A percentile compares a stretch with the other conserved stretches of the same genome.
These are phyloP conservation scores for Lemur catta DNA, from an alignment of 2,797 vertebrate genomes.

Conservation along the genomic window DNA sequence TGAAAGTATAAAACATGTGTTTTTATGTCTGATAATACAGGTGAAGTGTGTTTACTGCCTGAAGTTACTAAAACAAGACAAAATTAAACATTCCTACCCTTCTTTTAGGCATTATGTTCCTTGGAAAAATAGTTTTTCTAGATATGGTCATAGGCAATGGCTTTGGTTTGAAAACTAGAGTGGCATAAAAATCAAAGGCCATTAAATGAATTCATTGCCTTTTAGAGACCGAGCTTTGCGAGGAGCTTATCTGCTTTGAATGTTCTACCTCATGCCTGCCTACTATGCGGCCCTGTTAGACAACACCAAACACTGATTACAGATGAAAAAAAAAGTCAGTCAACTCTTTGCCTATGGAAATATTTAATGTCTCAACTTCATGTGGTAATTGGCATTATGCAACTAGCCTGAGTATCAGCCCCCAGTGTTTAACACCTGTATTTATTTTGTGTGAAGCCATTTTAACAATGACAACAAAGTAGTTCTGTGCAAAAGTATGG, in stretches of 20 bases:
- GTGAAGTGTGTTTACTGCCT: constrained; percentile 22
- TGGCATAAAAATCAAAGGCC: background rate
- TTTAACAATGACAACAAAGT: constrained; percentile 44
- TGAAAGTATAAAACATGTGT: constrained; percentile 46
- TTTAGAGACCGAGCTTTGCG: background rate
- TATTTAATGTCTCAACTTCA: background rate
- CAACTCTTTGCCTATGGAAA: background rate
- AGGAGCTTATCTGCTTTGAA: background rate
- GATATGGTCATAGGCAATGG: background rate
- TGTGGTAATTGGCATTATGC: background rate
- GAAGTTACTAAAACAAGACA: constrained; percentile 59
- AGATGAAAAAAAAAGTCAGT: background rate
- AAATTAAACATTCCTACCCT: background rate
- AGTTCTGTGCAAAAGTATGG: background rate
- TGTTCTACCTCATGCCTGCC: background rate
- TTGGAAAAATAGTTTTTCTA: background rate
- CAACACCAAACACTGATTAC: background rate
- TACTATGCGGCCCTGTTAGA: background rate
- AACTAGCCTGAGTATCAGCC: background rate
- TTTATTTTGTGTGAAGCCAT: constrained; percentile 36
- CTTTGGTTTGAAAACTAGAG: constrained; percentile 40
- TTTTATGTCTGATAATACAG: constrained; percentile 45
- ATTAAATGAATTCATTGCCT: background rate
- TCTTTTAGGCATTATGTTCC: background rate
- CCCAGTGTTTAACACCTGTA: background rate